A percentile compares a stretch with the other conserved stretches of the same genome.
phyloP scores from a whole-genome alignment of 2,113 vertebrate species.

The Peucedramus taeniatus region DNA sequence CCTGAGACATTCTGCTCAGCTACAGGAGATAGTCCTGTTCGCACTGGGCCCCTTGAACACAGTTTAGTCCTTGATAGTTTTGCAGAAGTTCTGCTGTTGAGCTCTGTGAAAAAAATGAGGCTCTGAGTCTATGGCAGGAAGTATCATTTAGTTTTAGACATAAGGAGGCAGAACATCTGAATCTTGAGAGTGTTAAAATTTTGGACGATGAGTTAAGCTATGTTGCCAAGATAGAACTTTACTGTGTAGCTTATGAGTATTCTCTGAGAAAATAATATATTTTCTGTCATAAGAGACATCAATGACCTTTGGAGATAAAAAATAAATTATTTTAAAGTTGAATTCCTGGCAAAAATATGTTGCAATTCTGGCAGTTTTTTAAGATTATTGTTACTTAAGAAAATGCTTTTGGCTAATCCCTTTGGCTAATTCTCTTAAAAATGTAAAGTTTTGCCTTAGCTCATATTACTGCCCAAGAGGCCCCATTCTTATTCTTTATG shows the following conservation, averaged over 20 bases:
- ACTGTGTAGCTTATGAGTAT: not conserved
- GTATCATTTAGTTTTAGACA: not conserved
- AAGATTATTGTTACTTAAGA: constrained; percentile 8
- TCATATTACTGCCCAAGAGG: constrained; percentile 9
- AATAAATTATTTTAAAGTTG: constrained; percentile 1
- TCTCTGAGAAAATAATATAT: not conserved
- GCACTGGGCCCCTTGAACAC: not conserved
- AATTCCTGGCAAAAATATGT: constrained; percentile 12
- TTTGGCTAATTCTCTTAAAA: constrained; percentile 17
- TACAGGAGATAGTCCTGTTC: not conserved
- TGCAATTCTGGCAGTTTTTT: not conserved
- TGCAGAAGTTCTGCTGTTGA: not conserved
- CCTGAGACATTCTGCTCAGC: not conserved
- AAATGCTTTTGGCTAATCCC: too few relatives aligned
- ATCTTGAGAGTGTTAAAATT: not conserved
- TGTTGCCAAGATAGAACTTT: constrained; percentile 16
- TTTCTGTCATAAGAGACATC: not conserved
- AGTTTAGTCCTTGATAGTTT: not conserved
- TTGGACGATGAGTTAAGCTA: not conserved
- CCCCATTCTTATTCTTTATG: constrained; percentile 46
- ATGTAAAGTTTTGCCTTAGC: constrained; percentile 6
- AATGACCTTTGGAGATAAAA: constrained; percentile 29
- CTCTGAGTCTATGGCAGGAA: not conserved
- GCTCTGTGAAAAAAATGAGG: not conserved
- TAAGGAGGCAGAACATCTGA: not conserved